Evolutionary conservation across 2,888 invertebrate species (phyloP), one percentile per base, ranked within the genome.

Genomic region (Limnephilus lunatus): DNA sequence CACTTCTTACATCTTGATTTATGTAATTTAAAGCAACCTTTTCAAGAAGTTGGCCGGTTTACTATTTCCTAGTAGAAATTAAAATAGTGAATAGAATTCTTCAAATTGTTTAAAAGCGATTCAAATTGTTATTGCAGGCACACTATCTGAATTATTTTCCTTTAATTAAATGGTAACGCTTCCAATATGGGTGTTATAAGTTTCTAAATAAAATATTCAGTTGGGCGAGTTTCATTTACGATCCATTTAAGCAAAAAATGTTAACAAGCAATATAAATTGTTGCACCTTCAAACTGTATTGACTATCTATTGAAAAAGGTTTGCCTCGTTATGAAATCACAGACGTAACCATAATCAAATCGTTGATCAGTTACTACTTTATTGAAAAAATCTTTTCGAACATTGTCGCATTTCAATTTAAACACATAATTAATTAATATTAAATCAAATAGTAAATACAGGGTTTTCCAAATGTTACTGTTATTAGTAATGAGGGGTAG

Each of bases 221-320:
- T 30, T 5, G 32, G 30, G 30, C 86, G 30, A 44, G 48, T 48
- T 86, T 44, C 15, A 44, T 48, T 44, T 12, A 30, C 30, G 30
- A 82, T 53, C 91, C 91, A 30, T 89, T 82, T 88, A 91, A 14
- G 89, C 82, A 48, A 91, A 91, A 91, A 82, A 81, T 48, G 83
- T 68, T 88, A 44, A 88, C 82, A 89, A 91, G 44, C 91, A 91
- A 91, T 91, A 91, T 83, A 91, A 82, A 91, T 89, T 82, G 35
- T 83, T 30, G 39, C 88, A 87, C 88, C 81, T 53, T 14, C 31
- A 87, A 91, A 91, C 48, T 68, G 81, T 90, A 11, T 48, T 35
- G 85, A 81, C 0, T 68, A 68, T 14, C 39, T 85, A 44, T 39
- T 11, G 11, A 30, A 86, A 86, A 31, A 14, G 44, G 39, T 48